Percentiles rank a stretch among this genome's conserved stretches.
Conservation (phyloP, 2,888 invertebrate genomes). For the Caenorhabditis imperialis region DNA sequence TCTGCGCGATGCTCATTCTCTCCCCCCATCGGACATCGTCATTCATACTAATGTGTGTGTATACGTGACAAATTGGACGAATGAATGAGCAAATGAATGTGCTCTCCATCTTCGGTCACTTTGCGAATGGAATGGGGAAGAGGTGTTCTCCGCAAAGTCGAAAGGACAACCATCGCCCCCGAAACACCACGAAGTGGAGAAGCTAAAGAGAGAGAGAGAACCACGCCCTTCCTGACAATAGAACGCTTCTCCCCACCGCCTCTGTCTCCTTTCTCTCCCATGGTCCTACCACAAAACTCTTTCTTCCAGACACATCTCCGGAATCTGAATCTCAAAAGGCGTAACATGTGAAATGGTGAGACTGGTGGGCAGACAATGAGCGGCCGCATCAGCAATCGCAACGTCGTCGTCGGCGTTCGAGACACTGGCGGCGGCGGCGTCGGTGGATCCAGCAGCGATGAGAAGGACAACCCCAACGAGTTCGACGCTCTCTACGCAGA, state of each 20-base stretch:
- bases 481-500: constrained; percentile 47
- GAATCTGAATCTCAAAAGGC: not conserved
- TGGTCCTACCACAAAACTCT: constrained; percentile 4
- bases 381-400: constrained; percentile 50
- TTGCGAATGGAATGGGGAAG: constrained; percentile 3
- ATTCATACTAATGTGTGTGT: constrained; percentile 51
- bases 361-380: constrained; percentile 20
- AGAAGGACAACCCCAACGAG: constrained; percentile 52
- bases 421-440: constrained; percentile 19
- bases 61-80: constrained; percentile 51
- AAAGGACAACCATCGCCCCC: constrained; percentile 29
- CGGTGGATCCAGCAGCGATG: constrained; percentile 24
- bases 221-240: constrained; percentile 51
- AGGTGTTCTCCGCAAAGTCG: constrained; percentile 33
- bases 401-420: constrained; percentile 38
- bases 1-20: not conserved
- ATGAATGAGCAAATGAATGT: constrained; percentile 52
- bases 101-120: constrained; percentile 36
- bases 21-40: constrained; percentile 28
- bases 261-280: constrained; percentile 20
- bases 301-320: constrained; percentile 27
- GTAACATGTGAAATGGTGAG: constrained; percentile 44
- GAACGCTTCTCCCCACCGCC: constrained; percentile 45
- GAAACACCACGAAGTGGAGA: constrained; percentile 37
- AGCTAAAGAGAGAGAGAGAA: constrained; percentile 17